phyloP scores from a whole-genome alignment of 2,888 invertebrate species.

The Hartigia nigra region DNA sequence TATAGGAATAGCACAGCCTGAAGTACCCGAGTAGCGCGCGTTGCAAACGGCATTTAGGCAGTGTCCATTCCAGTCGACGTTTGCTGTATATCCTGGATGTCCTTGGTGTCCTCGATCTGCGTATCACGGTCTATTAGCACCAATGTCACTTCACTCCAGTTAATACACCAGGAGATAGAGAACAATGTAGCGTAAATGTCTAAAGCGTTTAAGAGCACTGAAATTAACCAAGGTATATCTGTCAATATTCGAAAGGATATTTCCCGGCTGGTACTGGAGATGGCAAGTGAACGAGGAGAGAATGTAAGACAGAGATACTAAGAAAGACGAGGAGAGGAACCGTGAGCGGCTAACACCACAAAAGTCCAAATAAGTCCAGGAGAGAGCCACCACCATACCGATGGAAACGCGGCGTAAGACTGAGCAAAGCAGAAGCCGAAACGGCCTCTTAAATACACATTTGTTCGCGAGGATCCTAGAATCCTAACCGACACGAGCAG shows the following conservation, averaged over 20 bases:
- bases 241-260: background rate
- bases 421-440: background rate
- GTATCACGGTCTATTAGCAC: background rate
- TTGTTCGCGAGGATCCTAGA: background rate
- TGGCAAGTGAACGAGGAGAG: background rate
- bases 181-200: background rate
- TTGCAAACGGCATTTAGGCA: slow-evolving; percentile 67
- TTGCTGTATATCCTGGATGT: slow-evolving; percentile 7
- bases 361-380: background rate
- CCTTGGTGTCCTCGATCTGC: background rate
- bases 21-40: slow-evolving; percentile 92
- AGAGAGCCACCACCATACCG: background rate
- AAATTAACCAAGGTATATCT: background rate
- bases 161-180: background rate
- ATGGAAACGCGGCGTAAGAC: background rate
- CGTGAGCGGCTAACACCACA: slow-evolving; percentile 14
- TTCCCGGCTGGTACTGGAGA: slow-evolving; percentile 4
- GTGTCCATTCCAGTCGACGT: background rate
- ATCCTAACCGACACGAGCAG: background rate
- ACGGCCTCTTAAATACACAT: background rate
- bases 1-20: slow-evolving; percentile 74
- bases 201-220: background rate
- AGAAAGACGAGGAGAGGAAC: slow-evolving; percentile 17
- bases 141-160: background rate
- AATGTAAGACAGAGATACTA: background rate